Conservation (phyloP, 2,797 vertebrate species). For the Phoebastria nigripes region DNA sequence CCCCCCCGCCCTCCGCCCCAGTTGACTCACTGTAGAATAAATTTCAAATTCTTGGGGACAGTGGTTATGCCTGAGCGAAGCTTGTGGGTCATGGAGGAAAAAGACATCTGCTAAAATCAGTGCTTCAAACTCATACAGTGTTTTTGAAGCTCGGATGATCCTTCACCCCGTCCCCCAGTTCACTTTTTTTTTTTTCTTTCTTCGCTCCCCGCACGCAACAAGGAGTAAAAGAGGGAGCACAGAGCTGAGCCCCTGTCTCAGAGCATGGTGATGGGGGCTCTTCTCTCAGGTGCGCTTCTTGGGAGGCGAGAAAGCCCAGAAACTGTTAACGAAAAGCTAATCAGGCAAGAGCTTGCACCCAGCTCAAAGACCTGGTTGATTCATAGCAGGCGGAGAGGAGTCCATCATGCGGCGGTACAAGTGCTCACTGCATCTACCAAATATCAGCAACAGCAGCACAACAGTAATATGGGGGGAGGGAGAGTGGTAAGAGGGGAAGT, state of each 20-base stretch:
- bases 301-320: background rate
- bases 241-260: background rate
- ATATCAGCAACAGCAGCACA: slow-evolving; percentile 3
- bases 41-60: background rate
- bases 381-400: background rate
- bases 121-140: background rate
- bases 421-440: background rate
- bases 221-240: background rate
- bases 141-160: background rate
- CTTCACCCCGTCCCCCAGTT: background rate
- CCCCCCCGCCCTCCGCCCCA: rapidly evolving
- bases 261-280: background rate
- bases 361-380: background rate
- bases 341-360: background rate
- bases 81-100: background rate
- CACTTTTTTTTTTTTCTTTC: background rate
- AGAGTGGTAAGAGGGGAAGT: background rate
- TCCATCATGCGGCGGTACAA: background rate
- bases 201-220: background rate
- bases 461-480: background rate
- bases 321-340: background rate
- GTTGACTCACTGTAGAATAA: background rate
- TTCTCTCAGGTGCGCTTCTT: background rate
- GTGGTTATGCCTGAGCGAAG: background rate
- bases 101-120: background rate